Evolutionary conservation across 2,888 invertebrate genomes (phyloP), one percentile per base, ranked within the genome.

Genomic region (Buathra laborator): DNA sequence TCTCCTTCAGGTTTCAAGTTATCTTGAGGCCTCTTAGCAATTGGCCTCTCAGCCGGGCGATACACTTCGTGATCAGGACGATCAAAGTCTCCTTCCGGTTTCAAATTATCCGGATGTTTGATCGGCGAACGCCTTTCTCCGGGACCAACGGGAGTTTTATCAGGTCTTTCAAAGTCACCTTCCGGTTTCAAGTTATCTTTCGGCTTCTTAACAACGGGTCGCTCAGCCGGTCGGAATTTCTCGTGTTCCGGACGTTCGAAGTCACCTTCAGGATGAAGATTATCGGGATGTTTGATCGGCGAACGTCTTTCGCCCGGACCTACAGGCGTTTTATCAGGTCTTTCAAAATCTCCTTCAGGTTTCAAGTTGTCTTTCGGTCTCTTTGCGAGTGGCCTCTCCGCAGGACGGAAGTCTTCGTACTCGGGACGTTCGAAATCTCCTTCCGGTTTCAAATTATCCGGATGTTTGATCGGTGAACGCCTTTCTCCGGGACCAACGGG

Each of bases 251-350:
- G 92, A 0, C 94, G 93, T 32, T 92, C 93, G 81, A 94, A 94
- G 0, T 96, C 95, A 0, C 96, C 95, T 87, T 96, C 96, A 0
- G 96, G 95, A 62, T 92, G 93, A 0, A 96, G 90, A 90, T 96
- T 96, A 88, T 96, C 96, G 9, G 92, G 86, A 89, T 92, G 93
- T 71, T 91, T 92, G 46, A 92, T 95, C 64, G 91, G 92, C 43
- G 91, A 89, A 12, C 93, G 93, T 70, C 94, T 87, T 53, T 93
- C 91, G 0, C 87, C 88, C 0, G 89, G 88, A 4, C 86, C 87
- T n/a, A 89, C 90, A 37, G 93, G 90, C 51, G 91, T 90, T 48
- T 90, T 90, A 59, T 94, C 92, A 1, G 93, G 93, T 19, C 91
- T 88, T 64, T 92, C 93, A 81, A 94, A 94, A 4, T 92, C 92